Conservation (phyloP, 1,140 invertebrate species). For the Cydia splendana region DNA sequence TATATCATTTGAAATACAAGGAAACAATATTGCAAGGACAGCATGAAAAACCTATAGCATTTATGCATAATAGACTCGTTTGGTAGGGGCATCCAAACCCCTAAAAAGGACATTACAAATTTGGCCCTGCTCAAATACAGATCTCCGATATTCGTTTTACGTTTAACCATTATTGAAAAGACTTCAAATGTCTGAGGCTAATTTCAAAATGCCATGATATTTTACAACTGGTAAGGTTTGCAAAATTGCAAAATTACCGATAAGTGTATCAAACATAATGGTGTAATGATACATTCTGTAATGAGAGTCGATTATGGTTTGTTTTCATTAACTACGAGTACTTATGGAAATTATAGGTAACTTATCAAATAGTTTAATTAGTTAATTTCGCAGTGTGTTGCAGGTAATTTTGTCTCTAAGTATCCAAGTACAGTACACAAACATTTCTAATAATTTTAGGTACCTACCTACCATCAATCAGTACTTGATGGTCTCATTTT, state of each 20-base stretch:
- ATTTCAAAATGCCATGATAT: neutral
- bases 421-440: too few species aligned
- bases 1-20: constrained; percentile 67
- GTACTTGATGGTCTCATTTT: too few species aligned
- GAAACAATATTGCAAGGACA: constrained; percentile 66
- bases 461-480: too few species aligned
- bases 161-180: constrained; percentile 28
- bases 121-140: constrained; percentile 65
- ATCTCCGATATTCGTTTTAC: constrained; percentile 49
- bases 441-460: too few species aligned
- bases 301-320: neutral
- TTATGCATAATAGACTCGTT: constrained; percentile 48
- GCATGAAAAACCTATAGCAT: constrained; percentile 61
- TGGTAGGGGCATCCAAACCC: constrained; percentile 61
- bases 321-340: constrained; percentile 33
- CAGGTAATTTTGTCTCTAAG: neutral
- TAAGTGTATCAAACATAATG: constrained; percentile 19
- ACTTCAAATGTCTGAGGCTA: neutral
- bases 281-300: constrained; percentile 12
- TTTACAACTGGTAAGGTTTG: constrained; percentile 38
- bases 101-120: constrained; percentile 66
- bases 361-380: neutral
- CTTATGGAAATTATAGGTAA: constrained; percentile 16
- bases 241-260: constrained; percentile 40
- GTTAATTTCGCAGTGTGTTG: neutral